A percentile compares a stretch with the other conserved stretches of the same genome.
These are phyloP conservation scores for Lagocephalus sceleratus DNA, from an alignment of 2,797 vertebrate species.

Conservation along the genomic window DNA sequence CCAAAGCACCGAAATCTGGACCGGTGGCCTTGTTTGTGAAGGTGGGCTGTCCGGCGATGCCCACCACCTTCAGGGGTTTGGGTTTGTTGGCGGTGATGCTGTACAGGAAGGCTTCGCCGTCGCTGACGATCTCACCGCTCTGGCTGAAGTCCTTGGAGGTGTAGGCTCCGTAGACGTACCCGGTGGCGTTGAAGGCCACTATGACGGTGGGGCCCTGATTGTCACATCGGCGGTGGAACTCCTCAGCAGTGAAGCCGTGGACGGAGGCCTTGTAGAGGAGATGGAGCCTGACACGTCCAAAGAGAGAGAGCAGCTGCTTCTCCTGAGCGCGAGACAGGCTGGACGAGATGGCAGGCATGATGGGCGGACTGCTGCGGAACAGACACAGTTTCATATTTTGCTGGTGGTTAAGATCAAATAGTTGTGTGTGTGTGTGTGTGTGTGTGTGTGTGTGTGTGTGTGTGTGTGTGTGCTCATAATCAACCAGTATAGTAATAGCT, in stretches of 20 bases:
- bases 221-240: conserved; percentile 56
- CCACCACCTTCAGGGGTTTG: conserved; percentile 37
- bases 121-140: neutral
- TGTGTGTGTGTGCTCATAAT: too few species aligned
- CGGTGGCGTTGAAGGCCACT: conserved; percentile 52
- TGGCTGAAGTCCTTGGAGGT: conserved; percentile 48
- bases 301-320: conserved; percentile 50
- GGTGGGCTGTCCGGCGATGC: neutral
- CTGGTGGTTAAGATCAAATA: too few species aligned
- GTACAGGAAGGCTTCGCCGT: conserved; percentile 63
- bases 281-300: conserved; percentile 48
- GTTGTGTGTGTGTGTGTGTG: too few species aligned
- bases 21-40: neutral
- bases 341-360: neutral
- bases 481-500: too few species aligned
- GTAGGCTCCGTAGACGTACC: conserved; percentile 65
- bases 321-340: conserved; percentile 46
- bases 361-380: neutral
- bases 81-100: conserved; percentile 10
- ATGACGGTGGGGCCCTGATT: conserved; percentile 56
- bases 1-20: conserved; percentile 47
- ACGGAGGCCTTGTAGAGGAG: conserved; percentile 70
- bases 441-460: too few species aligned
- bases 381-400: too few species aligned
- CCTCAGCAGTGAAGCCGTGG: conserved; percentile 34